A percentile compares a stretch with the other conserved stretches of the same genome.
Evolutionary conservation across 2,113 vertebrate genomes (phyloP).

Genomic region (Ardeotis arabs): DNA sequence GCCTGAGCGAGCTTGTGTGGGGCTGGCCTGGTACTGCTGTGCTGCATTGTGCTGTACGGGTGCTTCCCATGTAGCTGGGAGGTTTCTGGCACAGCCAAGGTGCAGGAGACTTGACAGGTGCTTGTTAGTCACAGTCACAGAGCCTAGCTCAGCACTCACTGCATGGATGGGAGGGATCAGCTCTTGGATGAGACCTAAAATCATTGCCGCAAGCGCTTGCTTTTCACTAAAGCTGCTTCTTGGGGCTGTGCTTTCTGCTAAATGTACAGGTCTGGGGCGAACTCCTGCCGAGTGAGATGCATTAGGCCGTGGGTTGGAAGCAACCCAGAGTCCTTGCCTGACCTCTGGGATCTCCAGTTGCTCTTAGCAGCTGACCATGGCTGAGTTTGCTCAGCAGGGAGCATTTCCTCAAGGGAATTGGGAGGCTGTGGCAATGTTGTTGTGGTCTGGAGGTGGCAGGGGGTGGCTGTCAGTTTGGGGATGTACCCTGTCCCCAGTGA

Average conservation of each 20-base stretch:
- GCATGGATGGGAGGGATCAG: neutral
- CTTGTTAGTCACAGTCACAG: neutral
- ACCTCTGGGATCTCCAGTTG: neutral
- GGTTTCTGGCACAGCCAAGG: neutral
- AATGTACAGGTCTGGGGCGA: neutral
- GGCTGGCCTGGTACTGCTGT: neutral
- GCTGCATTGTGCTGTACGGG: fast-evolving
- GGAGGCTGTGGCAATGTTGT: neutral
- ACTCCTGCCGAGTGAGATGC: fast-evolving
- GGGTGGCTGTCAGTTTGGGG: neutral
- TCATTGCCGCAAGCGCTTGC: neutral
- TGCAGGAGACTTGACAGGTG: neutral
- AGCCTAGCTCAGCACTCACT: neutral
- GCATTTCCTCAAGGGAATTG: neutral
- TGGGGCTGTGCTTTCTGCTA: neutral
- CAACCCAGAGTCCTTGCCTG: neutral
- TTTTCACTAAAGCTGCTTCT: neutral
- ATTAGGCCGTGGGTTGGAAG: neutral
- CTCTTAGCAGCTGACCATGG: neutral
- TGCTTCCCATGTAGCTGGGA: neutral
- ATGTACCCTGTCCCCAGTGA: neutral
- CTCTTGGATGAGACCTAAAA: neutral
- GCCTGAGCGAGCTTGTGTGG: neutral
- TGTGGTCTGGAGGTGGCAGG: neutral
- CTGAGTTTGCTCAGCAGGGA: neutral